A percentile compares a stretch with the other conserved stretches of the same genome.
These are phyloP conservation scores for Dolichoris vasculosae DNA, from an alignment of 1,140 invertebrate genomes.

Conservation along the genomic window DNA sequence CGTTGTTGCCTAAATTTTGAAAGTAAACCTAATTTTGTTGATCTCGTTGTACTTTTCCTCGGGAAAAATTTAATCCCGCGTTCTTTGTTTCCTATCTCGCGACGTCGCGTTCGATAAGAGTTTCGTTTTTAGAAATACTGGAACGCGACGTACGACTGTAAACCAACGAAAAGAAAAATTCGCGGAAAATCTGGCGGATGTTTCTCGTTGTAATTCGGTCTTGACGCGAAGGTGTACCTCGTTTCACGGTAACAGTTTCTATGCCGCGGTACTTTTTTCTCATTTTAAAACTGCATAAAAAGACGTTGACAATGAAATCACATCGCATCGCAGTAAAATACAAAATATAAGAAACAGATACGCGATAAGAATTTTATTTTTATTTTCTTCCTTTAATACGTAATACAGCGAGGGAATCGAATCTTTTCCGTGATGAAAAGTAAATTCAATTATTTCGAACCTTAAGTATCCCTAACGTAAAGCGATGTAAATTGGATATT, in stretches of 20 bases:
- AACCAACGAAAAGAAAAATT: not conserved
- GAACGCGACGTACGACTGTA: not conserved
- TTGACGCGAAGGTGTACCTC: conserved; percentile 23
- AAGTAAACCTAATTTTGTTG: not conserved
- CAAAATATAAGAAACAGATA: conserved; percentile 18
- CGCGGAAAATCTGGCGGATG: conserved; percentile 16
- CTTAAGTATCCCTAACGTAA: not conserved
- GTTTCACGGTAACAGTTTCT: conserved; percentile 34
- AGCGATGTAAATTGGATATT: not conserved
- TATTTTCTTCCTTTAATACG: not conserved
- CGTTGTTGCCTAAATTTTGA: no score
- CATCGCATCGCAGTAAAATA: conserved; percentile 19
- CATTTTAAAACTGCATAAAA: conserved; percentile 33
- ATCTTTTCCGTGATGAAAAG: not conserved
- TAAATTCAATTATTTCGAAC: conserved; percentile 11
- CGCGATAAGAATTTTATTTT: conserved; percentile 2
- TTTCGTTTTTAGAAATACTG: not conserved
- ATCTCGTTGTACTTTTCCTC: not conserved
- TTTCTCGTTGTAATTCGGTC: conserved; percentile 21
- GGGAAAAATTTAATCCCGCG: not conserved
- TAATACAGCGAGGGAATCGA: not conserved
- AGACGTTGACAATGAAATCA: conserved; percentile 36
- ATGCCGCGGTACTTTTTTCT: not conserved
- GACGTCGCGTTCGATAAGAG: no score
- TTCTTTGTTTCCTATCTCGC: not conserved